Base-by-base conservation (phyloP, 2,113 vertebrate species). In the Mungos mungo region DNA sequence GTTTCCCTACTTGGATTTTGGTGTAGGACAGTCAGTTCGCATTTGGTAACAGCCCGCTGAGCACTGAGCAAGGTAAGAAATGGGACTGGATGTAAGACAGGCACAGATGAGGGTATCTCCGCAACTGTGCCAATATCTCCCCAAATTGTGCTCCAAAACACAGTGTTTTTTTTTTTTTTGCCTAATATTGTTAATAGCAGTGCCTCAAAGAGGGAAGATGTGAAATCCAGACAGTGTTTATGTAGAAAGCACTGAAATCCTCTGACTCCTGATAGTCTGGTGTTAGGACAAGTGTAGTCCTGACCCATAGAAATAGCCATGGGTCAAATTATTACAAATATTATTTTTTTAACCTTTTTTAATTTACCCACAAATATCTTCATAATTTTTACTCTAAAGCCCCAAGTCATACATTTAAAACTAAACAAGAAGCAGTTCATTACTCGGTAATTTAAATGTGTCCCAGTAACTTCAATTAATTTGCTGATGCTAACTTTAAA, bases 401-500 rank as follows among this genome's bases (percentile, higher is more conserved):
- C 10, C 71, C 50, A 97, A 94, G 50, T 94, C 85, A 89, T 88
- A 94, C n/a, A 79, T 93, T 82, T 96, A 72, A 93, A 87, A 90
- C 33, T 71, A 57, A 85, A 66, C 93, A 95, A 82, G 60, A 71
- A 97, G 81, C 38, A 86, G 14, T 72, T 68, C 50, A 82, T 69
- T 16, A 47, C 63, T 93, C 87, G 90, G 90, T 96, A 69, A 93
- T 84, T 96, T 96, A 65, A 76, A 79, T 87, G 69, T 89, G 80
- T 81, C 74, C 95, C 91, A 96, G 74, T 84, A 97, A 96, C 45
- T 95, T 96, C 97, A 97, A 92, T 82, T 74, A 69, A 23, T 80
- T 97, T 97, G 97, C 82, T 98, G 97, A 95, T 21, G 23, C 66
- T 0, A 45, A 95, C 50, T 89, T 95, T 94, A 38, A 79, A 90